phyloP scores from a whole-genome alignment of 2,797 vertebrate species.

The Borostomias antarcticus region DNA sequence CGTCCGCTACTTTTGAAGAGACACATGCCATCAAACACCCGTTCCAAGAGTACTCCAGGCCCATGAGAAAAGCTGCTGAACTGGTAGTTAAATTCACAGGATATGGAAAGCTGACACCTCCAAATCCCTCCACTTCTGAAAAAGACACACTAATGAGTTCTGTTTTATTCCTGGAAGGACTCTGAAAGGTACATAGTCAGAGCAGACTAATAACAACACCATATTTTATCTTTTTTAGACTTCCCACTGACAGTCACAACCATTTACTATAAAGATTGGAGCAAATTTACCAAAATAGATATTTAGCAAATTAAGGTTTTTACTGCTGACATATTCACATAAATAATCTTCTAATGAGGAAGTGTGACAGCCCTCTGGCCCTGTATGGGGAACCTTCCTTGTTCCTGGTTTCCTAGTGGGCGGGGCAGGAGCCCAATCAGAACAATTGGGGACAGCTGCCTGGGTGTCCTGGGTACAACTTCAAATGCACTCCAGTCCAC shows the following conservation, averaged over 20 bases:
- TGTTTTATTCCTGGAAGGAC: slow-evolving; percentile 35
- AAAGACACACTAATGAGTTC: slow-evolving; percentile 42
- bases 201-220: slow-evolving; percentile 31
- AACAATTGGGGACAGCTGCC: too few species aligned
- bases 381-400: too few species aligned
- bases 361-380: neutral
- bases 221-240: slow-evolving; percentile 14
- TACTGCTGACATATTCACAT: neutral
- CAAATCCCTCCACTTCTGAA: slow-evolving; percentile 23
- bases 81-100: slow-evolving; percentile 7
- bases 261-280: neutral
- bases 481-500: too few species aligned
- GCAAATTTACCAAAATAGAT: neutral
- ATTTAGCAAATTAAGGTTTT: neutral
- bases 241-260: neutral
- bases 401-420: too few species aligned
- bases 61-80: slow-evolving; percentile 4
- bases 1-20: neutral
- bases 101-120: slow-evolving; percentile 25
- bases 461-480: too few species aligned
- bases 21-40: slow-evolving; percentile 10
- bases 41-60: slow-evolving; percentile 13
- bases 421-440: too few species aligned
- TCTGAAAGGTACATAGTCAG: slow-evolving; percentile 46
- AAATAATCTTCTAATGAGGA: neutral